Conservation (phyloP, 2,797 vertebrate genomes). For the Lacerta viridis region DNA sequence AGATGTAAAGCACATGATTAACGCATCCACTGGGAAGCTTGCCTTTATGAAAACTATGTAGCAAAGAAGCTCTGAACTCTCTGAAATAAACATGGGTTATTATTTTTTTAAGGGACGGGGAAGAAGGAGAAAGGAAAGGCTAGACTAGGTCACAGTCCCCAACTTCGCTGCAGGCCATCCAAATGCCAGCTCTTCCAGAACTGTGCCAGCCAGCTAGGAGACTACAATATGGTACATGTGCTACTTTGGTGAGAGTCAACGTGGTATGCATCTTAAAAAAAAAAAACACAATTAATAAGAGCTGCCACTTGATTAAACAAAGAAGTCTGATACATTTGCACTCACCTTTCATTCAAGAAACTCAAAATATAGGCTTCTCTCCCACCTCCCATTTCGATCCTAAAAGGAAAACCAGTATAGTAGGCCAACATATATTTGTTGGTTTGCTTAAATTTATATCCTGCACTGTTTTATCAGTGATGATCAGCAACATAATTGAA, state of each 20-base stretch:
- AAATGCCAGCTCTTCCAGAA: neutral
- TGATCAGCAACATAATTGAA: no score
- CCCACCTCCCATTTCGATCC: no score
- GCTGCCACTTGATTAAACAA: no score
- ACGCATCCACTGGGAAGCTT: slow-evolving; percentile 68
- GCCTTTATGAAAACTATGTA: slow-evolving; percentile 64
- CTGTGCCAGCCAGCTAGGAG: neutral
- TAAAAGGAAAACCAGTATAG: no score
- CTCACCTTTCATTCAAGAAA: neutral
- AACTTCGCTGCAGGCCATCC: slow-evolving; percentile 4
- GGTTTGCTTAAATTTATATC: no score
- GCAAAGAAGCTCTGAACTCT: slow-evolving; percentile 49
- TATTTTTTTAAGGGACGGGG: neutral
- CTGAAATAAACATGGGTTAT: slow-evolving; percentile 47
- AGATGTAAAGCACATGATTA: slow-evolving; percentile 78
- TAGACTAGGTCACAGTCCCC: neutral
- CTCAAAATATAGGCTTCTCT: neutral
- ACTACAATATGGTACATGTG: neutral
- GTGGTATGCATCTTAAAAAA: neutral
- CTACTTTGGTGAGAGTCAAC: neutral
- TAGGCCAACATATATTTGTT: no score
- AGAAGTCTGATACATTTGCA: neutral
- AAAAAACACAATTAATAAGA: neutral
- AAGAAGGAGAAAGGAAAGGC: neutral
- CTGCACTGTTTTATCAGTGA: no score